Evolutionary conservation across 2,797 vertebrate genomes (phyloP).

Genomic region (Zalophus californianus): DNA sequence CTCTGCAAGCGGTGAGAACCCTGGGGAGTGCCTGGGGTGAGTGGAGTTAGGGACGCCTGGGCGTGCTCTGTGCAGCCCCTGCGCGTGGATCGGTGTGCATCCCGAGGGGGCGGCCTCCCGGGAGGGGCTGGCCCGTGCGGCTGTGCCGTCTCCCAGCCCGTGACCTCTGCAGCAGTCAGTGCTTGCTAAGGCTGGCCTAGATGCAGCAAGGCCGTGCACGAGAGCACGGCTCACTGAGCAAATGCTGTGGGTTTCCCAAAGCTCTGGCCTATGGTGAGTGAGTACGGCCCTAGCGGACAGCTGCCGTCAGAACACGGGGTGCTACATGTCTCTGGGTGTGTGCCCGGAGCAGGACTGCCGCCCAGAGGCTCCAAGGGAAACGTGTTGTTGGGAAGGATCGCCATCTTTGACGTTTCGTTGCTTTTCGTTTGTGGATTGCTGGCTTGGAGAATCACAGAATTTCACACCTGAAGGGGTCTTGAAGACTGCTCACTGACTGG

Average conservation of each 20-base stretch:
- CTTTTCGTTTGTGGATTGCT: not conserved
- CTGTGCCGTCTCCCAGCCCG: not conserved
- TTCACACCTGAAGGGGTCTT: too few species aligned
- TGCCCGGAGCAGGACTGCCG: not conserved
- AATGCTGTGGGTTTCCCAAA: not conserved
- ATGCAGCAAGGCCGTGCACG: fast-evolving
- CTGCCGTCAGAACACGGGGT: not conserved
- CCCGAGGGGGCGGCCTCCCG: fast-evolving
- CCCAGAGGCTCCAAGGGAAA: not conserved
- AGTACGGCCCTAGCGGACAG: not conserved
- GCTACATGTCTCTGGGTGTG: fast-evolving
- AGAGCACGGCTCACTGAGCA: not conserved
- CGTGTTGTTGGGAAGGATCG: not conserved
- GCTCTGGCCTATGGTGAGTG: not conserved
- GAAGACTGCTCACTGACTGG: fast-evolving
- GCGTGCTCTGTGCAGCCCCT: fast-evolving
- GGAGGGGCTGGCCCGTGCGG: not conserved
- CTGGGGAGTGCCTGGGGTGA: not conserved
- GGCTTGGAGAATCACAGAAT: not conserved
- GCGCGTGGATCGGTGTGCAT: fast-evolving
- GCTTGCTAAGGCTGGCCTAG: not conserved
- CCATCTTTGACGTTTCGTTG: fast-evolving
- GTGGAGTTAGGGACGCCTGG: fast-evolving
- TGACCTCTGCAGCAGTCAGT: not conserved
- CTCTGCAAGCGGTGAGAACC: not conserved